phyloP scores from a whole-genome alignment of 2,888 invertebrate species.

The Leptopilina myrica region DNA sequence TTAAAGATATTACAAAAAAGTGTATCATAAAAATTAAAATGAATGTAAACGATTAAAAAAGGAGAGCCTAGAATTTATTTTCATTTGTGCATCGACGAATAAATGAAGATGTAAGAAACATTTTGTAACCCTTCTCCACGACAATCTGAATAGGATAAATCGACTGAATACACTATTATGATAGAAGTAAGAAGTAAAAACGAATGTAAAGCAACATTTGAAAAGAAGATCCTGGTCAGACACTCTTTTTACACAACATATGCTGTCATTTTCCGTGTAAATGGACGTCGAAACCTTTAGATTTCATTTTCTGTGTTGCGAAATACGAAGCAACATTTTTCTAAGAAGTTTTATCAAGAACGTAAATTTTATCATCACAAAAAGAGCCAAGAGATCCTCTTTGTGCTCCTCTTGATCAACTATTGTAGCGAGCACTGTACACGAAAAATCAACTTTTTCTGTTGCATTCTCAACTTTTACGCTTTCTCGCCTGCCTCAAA shows the following conservation, averaged over 20 bases:
- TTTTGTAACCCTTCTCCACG: neutral
- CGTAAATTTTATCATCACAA: constrained; percentile 36
- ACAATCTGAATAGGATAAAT: constrained; percentile 4
- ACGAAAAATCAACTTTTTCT: constrained; percentile 37
- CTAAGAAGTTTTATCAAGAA: constrained; percentile 58
- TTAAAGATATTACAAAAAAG: no score
- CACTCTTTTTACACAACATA: neutral
- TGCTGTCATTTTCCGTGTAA: constrained; percentile 3
- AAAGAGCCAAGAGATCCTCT: constrained; percentile 43
- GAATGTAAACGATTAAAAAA: no score
- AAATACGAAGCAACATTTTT: constrained; percentile 56
- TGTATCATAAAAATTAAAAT: no score
- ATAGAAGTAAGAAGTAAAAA: neutral
- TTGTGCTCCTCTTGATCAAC: constrained; percentile 57
- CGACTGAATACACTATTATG: neutral
- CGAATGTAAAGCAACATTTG: constrained; percentile 5
- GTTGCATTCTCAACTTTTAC: neutral
- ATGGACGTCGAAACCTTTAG: constrained; percentile 1
- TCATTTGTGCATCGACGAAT: no score
- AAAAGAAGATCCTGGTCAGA: constrained; percentile 21
- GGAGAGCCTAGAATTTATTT: no score
- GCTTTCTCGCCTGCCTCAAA: constrained; percentile 17
- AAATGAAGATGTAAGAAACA: no score
- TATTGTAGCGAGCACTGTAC: constrained; percentile 54
- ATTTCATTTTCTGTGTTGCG: constrained; percentile 27